Percentiles rank a stretch among this genome's conserved stretches.
Evolutionary conservation across 2,113 vertebrate genomes (phyloP).

Genomic region (Caretta caretta): DNA sequence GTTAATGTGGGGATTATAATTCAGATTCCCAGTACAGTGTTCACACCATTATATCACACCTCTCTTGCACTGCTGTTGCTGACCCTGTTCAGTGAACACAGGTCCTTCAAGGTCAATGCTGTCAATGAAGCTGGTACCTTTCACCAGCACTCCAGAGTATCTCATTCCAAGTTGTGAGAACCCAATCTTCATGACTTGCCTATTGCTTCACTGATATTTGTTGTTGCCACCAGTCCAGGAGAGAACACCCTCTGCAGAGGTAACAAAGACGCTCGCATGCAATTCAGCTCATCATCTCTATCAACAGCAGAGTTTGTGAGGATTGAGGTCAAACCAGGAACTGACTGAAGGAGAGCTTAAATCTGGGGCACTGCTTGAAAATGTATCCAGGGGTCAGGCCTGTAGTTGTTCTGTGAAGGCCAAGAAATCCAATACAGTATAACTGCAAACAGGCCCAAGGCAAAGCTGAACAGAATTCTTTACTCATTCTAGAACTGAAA

Average conservation of each 20-base stretch:
- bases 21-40: not conserved
- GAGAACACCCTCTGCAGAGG: not conserved
- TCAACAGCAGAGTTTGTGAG: not conserved
- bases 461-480: not conserved
- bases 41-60: not conserved
- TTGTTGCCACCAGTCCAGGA: not conserved
- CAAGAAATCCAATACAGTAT: not conserved
- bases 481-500: not conserved
- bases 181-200: not conserved
- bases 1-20: not conserved
- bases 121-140: not conserved
- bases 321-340: not conserved
- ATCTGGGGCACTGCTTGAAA: not conserved
- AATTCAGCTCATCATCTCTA: not conserved
- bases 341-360: not conserved
- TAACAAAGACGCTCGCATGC: not conserved
- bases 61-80: not conserved
- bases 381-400: not conserved
- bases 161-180: not conserved
- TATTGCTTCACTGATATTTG: not conserved
- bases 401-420: not conserved
- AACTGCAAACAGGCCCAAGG: not conserved
- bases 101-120: not conserved
- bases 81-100: not conserved
- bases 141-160: not conserved